phyloP scores from a whole-genome alignment of 2,113 vertebrate species.

The Brienomyrus brachyistius region DNA sequence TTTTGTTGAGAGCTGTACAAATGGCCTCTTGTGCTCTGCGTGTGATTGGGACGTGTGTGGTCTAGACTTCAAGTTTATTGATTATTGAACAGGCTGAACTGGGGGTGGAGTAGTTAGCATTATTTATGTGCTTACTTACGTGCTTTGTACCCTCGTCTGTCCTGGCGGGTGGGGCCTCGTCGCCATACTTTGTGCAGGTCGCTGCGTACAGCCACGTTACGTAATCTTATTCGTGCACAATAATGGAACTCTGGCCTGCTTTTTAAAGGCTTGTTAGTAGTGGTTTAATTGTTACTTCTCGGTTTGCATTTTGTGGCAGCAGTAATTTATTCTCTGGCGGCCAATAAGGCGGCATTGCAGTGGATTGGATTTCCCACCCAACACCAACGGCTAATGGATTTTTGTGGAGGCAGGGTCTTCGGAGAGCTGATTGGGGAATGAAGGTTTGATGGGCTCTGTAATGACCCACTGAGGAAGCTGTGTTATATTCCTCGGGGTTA shows the following conservation, averaged over 20 bases:
- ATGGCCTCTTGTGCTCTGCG: neutral
- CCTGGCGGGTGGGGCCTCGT: neutral
- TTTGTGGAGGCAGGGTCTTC: slow-evolving; percentile 13
- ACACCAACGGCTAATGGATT: slow-evolving; percentile 17
- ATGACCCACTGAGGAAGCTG: slow-evolving; percentile 23
- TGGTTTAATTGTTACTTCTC: slow-evolving; percentile 67
- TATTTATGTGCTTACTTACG: slow-evolving; percentile 36
- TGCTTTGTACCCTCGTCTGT: neutral
- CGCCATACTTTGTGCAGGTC: slow-evolving; percentile 21
- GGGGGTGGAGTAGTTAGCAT: slow-evolving; percentile 1
- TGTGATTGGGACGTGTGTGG: neutral
- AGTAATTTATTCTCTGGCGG: slow-evolving; percentile 63
- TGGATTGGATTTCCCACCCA: neutral
- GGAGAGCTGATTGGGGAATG: slow-evolving; percentile 21
- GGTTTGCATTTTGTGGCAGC: slow-evolving; percentile 60
- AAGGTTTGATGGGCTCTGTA: slow-evolving; percentile 30
- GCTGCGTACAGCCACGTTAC: slow-evolving; percentile 26
- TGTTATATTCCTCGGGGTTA: slow-evolving; percentile 13
- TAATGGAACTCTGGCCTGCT: slow-evolving; percentile 59
- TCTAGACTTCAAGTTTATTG: slow-evolving; percentile 21
- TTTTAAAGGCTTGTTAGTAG: slow-evolving; percentile 69
- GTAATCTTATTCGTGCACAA: slow-evolving; percentile 64
- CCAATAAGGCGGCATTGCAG: slow-evolving; percentile 34
- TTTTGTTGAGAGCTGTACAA: neutral
- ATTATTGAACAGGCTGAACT: slow-evolving; percentile 23